Evolutionary conservation across 1,140 invertebrate genomes (phyloP).

Genomic region (Branchinecta lindahli): DNA sequence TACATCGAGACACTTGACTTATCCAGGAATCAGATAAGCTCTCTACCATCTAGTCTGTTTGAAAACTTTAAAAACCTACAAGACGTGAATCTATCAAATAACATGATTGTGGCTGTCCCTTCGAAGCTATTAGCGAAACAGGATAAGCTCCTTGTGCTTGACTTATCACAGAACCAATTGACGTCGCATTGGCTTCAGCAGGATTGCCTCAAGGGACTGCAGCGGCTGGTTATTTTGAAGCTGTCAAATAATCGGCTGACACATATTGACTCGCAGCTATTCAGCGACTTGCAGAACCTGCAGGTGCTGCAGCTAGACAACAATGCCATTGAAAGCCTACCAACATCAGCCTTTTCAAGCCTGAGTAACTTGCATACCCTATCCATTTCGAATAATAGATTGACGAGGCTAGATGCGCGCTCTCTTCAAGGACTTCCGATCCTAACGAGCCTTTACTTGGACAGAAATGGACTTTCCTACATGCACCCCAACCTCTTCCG

Average conservation of each 20-base stretch:
- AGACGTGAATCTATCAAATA: slow-evolving; percentile 67
- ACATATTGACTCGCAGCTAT: slow-evolving; percentile 54
- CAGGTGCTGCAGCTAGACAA: slow-evolving; percentile 64
- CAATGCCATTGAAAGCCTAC: slow-evolving; percentile 59
- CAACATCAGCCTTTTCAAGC: slow-evolving; percentile 58
- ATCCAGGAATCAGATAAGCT: slow-evolving; percentile 59
- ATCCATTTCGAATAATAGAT: slow-evolving; percentile 57
- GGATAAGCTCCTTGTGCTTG: slow-evolving; percentile 63
- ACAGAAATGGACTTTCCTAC: slow-evolving; percentile 57
- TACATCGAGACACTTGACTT: slow-evolving; percentile 76
- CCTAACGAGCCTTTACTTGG: slow-evolving; percentile 54
- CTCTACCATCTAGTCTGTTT: slow-evolving; percentile 59
- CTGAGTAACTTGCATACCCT: slow-evolving; percentile 69
- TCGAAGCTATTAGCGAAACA: slow-evolving; percentile 64
- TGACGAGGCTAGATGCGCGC: slow-evolving; percentile 55
- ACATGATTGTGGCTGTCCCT: slow-evolving; percentile 58
- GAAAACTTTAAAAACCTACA: slow-evolving; percentile 51
- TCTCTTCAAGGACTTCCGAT: slow-evolving; percentile 62
- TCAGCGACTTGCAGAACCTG: slow-evolving; percentile 59
- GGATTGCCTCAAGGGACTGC: slow-evolving; percentile 67
- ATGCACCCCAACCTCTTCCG: slow-evolving; percentile 62
- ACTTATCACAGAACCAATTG: slow-evolving; percentile 70
- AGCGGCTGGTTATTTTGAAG: slow-evolving; percentile 66
- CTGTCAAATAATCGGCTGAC: slow-evolving; percentile 66
- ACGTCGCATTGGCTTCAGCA: slow-evolving; percentile 63